Conservation (phyloP, 2,797 vertebrate genomes). For the Chiloscyllium punctatum region DNA sequence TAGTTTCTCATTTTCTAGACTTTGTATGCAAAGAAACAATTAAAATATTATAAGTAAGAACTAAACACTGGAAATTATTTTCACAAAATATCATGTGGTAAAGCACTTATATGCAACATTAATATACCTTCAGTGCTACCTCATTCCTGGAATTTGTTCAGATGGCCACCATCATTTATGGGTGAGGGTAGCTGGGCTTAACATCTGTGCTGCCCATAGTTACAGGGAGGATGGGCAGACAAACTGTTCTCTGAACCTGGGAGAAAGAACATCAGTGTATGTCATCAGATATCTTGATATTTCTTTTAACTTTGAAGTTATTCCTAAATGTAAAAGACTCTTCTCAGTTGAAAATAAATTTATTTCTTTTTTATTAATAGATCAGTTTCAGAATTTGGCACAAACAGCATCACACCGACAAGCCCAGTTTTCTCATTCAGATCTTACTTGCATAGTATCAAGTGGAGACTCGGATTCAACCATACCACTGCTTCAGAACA, state of each 20-base stretch:
- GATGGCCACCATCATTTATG: not conserved
- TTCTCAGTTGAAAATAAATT: conserved; percentile 8
- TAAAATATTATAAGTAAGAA: not conserved
- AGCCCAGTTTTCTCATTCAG: conserved; percentile 70
- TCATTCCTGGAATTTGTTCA: not conserved
- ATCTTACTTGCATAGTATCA: conserved; percentile 78
- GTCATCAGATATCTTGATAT: not conserved
- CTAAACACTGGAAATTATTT: not conserved
- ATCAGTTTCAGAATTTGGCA: conserved; percentile 79
- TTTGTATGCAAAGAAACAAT: not conserved
- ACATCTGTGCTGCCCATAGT: not conserved
- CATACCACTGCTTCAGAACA: conserved; percentile 78
- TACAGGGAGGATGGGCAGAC: not conserved
- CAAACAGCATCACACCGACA: conserved; percentile 78
- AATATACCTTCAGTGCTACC: not conserved
- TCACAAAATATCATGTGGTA: not conserved
- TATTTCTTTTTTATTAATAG: conserved; percentile 53
- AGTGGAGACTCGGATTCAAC: conserved; percentile 79
- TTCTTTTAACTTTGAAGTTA: not conserved
- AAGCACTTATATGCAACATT: not conserved
- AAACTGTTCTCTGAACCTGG: not conserved
- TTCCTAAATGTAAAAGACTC: not conserved
- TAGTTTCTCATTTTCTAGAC: not conserved
- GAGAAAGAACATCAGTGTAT: not conserved
- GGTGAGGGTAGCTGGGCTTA: not conserved